These are phyloP conservation scores for human DNA, from an alignment of 2,113 vertebrate genomes.

Conservation along the genomic window DNA sequence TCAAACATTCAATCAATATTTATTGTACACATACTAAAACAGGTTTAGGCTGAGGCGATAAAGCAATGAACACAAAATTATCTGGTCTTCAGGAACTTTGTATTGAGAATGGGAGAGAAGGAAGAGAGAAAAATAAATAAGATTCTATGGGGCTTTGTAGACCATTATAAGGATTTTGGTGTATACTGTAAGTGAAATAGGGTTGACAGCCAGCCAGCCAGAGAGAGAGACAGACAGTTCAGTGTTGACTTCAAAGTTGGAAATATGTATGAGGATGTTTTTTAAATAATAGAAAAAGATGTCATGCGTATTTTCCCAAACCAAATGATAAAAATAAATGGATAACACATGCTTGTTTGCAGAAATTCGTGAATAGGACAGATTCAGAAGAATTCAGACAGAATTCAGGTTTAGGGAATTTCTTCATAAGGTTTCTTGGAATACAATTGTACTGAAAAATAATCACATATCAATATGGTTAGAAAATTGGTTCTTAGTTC, in stretches of 20 bases:
- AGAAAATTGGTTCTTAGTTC: slow-evolving; percentile 26
- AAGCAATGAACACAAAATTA: not conserved
- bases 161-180: not conserved
- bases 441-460: slow-evolving; percentile 10
- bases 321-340: slow-evolving; percentile 31
- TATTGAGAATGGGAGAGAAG: not conserved
- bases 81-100: not conserved
- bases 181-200: not conserved
- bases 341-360: slow-evolving; percentile 38
- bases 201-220: not conserved
- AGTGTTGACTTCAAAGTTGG: not conserved
- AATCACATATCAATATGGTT: not conserved
- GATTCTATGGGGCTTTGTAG: not conserved
- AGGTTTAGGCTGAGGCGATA: not conserved
- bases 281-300: slow-evolving; percentile 39
- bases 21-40: not conserved
- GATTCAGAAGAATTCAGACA: not conserved
- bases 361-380: slow-evolving; percentile 27
- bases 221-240: not conserved
- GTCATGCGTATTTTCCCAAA: slow-evolving; percentile 25
- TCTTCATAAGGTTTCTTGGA: slow-evolving; percentile 51
- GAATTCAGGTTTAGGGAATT: not conserved
- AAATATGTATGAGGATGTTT: slow-evolving; percentile 14
- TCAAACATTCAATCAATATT: not conserved
- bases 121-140: not conserved